These are phyloP conservation scores for Varanus komodoensis DNA, from an alignment of 2,113 vertebrate genomes.

Conservation along the genomic window DNA sequence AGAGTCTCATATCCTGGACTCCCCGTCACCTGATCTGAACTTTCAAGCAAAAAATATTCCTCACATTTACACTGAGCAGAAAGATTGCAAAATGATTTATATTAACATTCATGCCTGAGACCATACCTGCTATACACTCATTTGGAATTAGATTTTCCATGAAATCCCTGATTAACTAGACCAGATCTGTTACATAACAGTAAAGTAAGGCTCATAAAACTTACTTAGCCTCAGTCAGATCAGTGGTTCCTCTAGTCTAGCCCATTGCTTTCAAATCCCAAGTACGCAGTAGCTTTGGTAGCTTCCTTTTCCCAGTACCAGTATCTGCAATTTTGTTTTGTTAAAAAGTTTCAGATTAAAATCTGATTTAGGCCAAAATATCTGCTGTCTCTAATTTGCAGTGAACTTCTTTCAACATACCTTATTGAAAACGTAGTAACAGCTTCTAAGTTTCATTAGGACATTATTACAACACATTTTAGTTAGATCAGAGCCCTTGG, in stretches of 20 bases:
- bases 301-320: background rate
- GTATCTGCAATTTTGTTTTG: no score
- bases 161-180: background rate
- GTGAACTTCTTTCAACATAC: background rate
- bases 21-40: slow-evolving; percentile 3
- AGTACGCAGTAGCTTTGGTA: no score
- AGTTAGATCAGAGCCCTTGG: background rate
- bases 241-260: background rate
- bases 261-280: background rate
- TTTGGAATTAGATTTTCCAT: background rate
- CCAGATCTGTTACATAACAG: no score
- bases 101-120: background rate
- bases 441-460: background rate
- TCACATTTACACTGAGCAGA: background rate
- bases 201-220: background rate
- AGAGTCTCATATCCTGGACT: background rate
- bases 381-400: background rate
- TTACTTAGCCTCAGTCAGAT: background rate
- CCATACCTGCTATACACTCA: background rate
- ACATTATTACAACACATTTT: background rate
- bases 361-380: background rate
- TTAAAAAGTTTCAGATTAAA: background rate
- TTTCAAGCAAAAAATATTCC: background rate
- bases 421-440: background rate
- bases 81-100: background rate